Evolutionary conservation across 35 echinoderm and acorn worm species (phyloP).

Genomic region (Amphiura filiformis): DNA sequence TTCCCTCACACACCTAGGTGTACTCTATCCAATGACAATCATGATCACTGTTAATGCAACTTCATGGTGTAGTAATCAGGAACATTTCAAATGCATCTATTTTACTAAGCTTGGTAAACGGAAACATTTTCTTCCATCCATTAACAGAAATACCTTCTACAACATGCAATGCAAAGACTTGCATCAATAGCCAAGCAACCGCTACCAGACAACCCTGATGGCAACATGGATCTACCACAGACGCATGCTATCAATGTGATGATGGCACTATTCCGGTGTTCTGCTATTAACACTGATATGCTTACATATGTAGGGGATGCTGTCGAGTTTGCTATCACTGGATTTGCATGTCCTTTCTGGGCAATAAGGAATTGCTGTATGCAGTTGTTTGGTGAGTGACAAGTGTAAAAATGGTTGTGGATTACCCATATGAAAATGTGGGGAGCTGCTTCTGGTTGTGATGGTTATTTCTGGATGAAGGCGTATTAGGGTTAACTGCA

Average conservation of each 20-base stretch:
- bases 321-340: constrained; percentile 67
- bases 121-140: constrained; percentile 29
- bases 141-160: constrained; percentile 73
- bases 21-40: too few relatives aligned
- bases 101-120: too few relatives aligned
- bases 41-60: too few relatives aligned
- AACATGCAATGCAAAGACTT: constrained; percentile 51
- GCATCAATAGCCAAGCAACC: constrained; percentile 65
- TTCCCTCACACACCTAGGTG: too few relatives aligned
- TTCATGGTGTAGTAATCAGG: too few relatives aligned
- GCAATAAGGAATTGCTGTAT: constrained; percentile 78
- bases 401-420: too few relatives aligned
- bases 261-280: constrained; percentile 65
- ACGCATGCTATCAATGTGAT: constrained; percentile 83
- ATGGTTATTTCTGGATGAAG: too few relatives aligned
- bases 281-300: constrained; percentile 57
- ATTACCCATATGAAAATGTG: too few relatives aligned
- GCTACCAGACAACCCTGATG: constrained; percentile 46
- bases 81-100: too few relatives aligned
- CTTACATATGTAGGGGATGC: constrained; percentile 51
- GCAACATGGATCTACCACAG: constrained; percentile 84
- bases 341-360: constrained; percentile 72
- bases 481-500: too few relatives aligned
- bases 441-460: too few relatives aligned
- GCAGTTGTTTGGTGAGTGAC: constrained; percentile 75